A percentile compares a stretch with the other conserved stretches of the same genome.
Evolutionary conservation across 2,888 invertebrate species (phyloP).

Genomic region (Petrolisthes cinctipes): DNA sequence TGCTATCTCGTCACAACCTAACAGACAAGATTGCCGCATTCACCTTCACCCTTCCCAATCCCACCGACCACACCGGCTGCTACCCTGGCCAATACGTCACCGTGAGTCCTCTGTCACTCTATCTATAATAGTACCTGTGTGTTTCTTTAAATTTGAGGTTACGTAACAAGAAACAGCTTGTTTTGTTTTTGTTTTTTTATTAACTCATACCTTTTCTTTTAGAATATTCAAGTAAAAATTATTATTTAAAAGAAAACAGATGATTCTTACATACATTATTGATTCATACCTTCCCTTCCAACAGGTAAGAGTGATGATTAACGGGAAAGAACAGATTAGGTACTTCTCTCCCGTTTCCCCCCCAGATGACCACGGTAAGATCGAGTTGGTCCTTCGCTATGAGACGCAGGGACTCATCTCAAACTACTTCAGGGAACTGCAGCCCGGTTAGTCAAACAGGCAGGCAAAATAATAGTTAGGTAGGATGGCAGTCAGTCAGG

Average conservation of each 20-base stretch:
- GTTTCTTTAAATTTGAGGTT: neutral
- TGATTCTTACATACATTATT: neutral
- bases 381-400: conserved; percentile 51
- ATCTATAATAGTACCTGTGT: no score
- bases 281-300: neutral
- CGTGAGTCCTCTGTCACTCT: conserved; percentile 29
- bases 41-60: conserved; percentile 44
- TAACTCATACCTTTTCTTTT: neutral
- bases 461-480: no score
- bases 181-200: neutral
- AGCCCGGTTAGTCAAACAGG: conserved; percentile 37
- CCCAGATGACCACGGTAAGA: conserved; percentile 51
- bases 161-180: neutral
- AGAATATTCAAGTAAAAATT: neutral
- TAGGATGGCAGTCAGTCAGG: no score
- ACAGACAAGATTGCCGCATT: conserved; percentile 46
- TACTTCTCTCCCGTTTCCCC: conserved; percentile 60
- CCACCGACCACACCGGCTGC: conserved; percentile 54
- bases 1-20: conserved; percentile 15
- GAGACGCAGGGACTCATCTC: conserved; percentile 60
- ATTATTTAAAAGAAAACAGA: neutral
- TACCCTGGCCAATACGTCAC: conserved; percentile 59
- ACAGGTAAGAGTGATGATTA: conserved; percentile 29
- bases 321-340: conserved; percentile 40
- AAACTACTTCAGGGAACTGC: conserved; percentile 44